Conservation (phyloP, 1,140 invertebrate genomes). For the Drosophila repleta region DNA sequence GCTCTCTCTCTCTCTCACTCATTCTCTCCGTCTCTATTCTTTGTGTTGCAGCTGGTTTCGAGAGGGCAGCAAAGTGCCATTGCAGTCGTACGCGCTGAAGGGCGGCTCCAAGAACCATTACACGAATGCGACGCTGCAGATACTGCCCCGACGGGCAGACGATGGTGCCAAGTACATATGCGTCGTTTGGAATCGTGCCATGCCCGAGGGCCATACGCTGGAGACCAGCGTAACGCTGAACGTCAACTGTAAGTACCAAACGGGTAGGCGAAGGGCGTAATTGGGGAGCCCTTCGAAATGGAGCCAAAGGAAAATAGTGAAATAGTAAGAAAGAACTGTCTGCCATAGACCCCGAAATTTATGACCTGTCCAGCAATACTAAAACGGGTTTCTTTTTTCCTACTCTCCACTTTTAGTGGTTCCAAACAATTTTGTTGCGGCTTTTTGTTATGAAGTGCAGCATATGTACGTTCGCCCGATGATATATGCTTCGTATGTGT, state of each 20-base stretch:
- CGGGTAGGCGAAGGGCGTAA: background rate
- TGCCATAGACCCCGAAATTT: constrained; percentile 38
- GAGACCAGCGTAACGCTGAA: constrained; percentile 91
- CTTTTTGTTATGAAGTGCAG: constrained; percentile 14
- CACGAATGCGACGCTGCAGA: constrained; percentile 89
- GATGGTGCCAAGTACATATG: constrained; percentile 93
- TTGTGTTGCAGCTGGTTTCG: constrained; percentile 87
- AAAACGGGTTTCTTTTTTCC: background rate
- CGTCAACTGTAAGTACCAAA: constrained; percentile 92
- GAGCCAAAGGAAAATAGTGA: constrained; percentile 19
- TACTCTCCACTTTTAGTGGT: constrained; percentile 6
- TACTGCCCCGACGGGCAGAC: constrained; percentile 92
- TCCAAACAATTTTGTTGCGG: constrained; percentile 5
- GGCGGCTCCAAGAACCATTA: constrained; percentile 88
- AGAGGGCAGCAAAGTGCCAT: constrained; percentile 87
- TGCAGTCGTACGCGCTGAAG: constrained; percentile 88
- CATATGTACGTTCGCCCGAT: constrained; percentile 12
- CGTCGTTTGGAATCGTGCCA: constrained; percentile 94
- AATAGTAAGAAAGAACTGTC: constrained; percentile 6
- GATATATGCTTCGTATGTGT: constrained; percentile 1
- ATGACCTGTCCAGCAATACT: constrained; percentile 39
- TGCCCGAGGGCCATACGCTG: constrained; percentile 91
- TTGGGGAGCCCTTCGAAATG: constrained; percentile 4
- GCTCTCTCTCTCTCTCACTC: constrained; percentile 4
- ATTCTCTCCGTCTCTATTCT: constrained; percentile 27